Conservation (phyloP, 2,113 vertebrate species). For the Oryzias javanicus region DNA sequence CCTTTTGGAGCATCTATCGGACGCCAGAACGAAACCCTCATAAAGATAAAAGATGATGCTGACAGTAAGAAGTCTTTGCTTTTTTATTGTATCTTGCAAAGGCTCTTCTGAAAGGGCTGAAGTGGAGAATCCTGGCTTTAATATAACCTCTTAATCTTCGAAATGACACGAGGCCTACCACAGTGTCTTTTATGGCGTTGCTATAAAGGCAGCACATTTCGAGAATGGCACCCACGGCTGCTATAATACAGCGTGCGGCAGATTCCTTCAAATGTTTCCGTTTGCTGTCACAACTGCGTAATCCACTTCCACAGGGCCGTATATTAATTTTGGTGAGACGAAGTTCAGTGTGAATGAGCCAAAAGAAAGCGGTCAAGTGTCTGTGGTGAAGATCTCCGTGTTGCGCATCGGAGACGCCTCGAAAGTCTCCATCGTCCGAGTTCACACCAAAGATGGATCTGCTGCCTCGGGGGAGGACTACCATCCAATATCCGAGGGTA, state of each 20-base stretch:
- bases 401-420: conserved; percentile 88
- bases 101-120: neutral
- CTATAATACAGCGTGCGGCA: neutral
- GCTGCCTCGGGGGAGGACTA: conserved; percentile 95
- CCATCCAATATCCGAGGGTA: conserved; percentile 92
- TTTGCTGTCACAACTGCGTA: neutral
- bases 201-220: neutral
- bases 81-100: neutral
- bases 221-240: neutral
- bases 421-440: conserved; percentile 88
- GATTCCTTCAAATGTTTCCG: neutral
- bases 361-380: conserved; percentile 77
- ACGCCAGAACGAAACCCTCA: conserved; percentile 85
- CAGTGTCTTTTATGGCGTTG: neutral
- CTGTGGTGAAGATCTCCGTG: conserved; percentile 84
- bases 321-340: conserved; percentile 86
- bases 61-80: conserved; percentile 83
- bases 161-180: neutral
- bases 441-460: conserved; percentile 95
- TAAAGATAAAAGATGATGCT: conserved; percentile 86
- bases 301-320: conserved; percentile 75
- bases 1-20: conserved; percentile 89
- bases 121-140: neutral
- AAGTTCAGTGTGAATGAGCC: conserved; percentile 87
- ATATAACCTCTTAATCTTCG: neutral